These are phyloP conservation scores for Cheilosia urbana DNA, from an alignment of 2,888 invertebrate species.

Conservation along the genomic window DNA sequence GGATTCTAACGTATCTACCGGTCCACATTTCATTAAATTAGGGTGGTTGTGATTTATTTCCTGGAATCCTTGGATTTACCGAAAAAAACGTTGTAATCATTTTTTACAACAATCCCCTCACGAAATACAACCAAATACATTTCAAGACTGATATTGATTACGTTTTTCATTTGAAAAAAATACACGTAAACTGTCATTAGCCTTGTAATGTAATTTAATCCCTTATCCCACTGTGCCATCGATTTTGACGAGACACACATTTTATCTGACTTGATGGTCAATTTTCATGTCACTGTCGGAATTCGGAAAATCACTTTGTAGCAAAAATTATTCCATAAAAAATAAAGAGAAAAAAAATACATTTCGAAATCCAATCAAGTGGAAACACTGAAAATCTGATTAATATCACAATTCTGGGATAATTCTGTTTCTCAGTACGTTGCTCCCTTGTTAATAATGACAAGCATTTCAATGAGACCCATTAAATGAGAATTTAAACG, in stretches of 20 bases:
- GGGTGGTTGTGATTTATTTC: no score
- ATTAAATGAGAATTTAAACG: constrained; percentile 35
- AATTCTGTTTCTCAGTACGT: constrained; percentile 1
- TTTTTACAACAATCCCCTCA: no score
- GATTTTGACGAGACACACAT: background rate
- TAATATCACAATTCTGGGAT: constrained; percentile 45
- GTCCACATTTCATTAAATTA: no score
- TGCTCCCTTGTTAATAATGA: constrained; percentile 36
- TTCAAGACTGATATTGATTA: background rate
- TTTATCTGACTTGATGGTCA: constrained; percentile 17
- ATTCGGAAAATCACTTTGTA: constrained; percentile 24
- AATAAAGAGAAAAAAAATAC: constrained; percentile 3
- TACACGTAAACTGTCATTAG: background rate
- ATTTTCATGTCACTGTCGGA: constrained; percentile 10
- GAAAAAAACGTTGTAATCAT: no score
- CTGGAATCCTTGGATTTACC: no score
- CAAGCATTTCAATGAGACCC: constrained; percentile 37
- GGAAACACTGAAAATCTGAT: constrained; percentile 54
- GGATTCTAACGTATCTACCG: no score
- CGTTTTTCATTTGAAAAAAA: background rate
- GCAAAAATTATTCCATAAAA: background rate
- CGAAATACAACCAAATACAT: background rate
- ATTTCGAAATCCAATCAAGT: constrained; percentile 43
- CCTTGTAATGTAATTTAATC: background rate
- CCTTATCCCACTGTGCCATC: background rate